Percentiles rank a stretch among this genome's conserved stretches.
Evolutionary conservation across 1,140 invertebrate species (phyloP).

Genomic region (Drosophila ananassae): DNA sequence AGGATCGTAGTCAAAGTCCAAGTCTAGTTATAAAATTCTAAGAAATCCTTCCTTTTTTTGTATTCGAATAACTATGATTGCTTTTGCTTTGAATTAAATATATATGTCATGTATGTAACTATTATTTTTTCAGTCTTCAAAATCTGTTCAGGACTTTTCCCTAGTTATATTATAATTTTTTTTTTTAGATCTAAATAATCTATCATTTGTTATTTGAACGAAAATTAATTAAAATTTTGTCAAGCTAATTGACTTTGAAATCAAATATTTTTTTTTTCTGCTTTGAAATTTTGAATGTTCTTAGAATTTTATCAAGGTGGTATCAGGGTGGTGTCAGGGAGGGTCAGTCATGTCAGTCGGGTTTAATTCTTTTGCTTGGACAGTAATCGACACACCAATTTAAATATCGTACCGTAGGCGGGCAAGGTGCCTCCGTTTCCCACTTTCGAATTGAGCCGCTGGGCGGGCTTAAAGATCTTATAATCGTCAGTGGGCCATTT

Average conservation of each 20-base stretch:
- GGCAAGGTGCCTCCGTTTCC: slow-evolving; percentile 17
- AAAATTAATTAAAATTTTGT: background rate
- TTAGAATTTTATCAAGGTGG: background rate
- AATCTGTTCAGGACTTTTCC: background rate
- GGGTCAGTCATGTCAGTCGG: background rate
- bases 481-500: slow-evolving; percentile 57
- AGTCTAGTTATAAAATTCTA: background rate
- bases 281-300: background rate
- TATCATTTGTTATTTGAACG: background rate
- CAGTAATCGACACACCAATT: slow-evolving; percentile 2
- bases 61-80: background rate
- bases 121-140: too few relatives aligned
- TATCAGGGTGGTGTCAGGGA: background rate
- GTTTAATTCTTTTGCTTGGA: background rate
- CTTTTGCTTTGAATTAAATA: background rate
- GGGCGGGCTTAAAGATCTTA: slow-evolving; percentile 56
- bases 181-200: background rate
- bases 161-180: background rate
- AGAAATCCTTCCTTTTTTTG: background rate
- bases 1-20: background rate
- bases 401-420: slow-evolving; percentile 40
- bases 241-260: background rate
- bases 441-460: slow-evolving; percentile 22
- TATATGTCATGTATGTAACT: background rate
- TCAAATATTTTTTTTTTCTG: background rate